These are phyloP conservation scores for Glaucomys volans DNA, from an alignment of 2,113 vertebrate species.

Conservation along the genomic window DNA sequence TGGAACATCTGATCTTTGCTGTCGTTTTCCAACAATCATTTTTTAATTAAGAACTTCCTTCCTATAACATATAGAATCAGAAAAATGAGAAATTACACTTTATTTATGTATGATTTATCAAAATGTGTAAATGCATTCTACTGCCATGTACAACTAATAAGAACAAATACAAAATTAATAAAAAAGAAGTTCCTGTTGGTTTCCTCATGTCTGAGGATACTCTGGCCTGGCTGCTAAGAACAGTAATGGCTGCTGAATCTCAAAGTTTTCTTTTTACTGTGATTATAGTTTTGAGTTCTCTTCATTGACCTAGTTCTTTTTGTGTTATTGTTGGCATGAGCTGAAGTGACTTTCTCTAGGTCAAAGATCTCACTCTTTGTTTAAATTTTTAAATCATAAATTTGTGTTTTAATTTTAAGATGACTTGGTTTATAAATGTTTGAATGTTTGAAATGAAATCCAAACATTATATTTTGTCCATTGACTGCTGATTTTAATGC, in stretches of 20 bases:
- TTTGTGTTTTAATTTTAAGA: not conserved
- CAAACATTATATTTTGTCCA: not conserved
- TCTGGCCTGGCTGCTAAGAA: not conserved
- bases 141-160: too few species aligned
- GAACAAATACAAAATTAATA: too few species aligned
- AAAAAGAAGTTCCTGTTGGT: not conserved
- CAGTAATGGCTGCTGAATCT: not conserved
- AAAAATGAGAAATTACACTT: too few species aligned
- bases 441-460: not conserved
- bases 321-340: not conserved
- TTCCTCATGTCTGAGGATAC: not conserved
- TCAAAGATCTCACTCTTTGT: not conserved
- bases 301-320: not conserved
- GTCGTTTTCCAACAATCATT: not conserved
- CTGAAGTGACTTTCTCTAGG: too few species aligned
- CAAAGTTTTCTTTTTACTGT: not conserved
- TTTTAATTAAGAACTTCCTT: not conserved
- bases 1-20: not conserved
- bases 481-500: not conserved
- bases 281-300: not conserved
- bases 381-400: not conserved
- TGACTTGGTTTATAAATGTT: not conserved
- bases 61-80: too few species aligned
- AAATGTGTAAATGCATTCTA: too few species aligned
- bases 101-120: too few species aligned